Percentiles rank a stretch among this genome's conserved stretches.
Conservation (phyloP, 2,113 vertebrate species). For the Hydrolagus affinis region DNA sequence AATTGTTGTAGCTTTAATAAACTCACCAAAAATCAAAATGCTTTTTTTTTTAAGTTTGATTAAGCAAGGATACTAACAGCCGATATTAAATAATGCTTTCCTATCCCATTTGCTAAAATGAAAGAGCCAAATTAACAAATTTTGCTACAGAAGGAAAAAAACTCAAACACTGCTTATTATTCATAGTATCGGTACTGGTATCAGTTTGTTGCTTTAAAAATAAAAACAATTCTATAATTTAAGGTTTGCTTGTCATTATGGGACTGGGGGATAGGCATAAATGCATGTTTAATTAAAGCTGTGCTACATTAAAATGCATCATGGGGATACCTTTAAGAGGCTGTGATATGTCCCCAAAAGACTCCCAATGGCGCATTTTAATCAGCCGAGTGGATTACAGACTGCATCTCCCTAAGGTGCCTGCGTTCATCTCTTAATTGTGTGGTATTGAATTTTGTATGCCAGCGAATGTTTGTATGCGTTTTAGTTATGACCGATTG, state of each 20-base stretch:
- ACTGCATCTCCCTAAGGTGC: neutral
- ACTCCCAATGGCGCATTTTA: neutral
- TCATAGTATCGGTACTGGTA: conserved; percentile 6
- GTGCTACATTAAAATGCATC: neutral
- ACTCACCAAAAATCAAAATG: neutral
- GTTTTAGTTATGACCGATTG: conserved; percentile 5
- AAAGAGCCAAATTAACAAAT: neutral
- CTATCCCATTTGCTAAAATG: neutral
- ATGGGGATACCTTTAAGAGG: neutral
- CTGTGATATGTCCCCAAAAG: neutral
- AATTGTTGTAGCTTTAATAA: neutral
- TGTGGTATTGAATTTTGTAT: neutral
- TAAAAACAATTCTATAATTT: neutral
- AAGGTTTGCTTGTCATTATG: neutral
- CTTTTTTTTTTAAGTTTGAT: neutral
- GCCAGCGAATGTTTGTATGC: neutral
- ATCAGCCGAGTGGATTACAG: neutral
- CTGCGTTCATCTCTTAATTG: neutral
- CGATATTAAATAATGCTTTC: neutral
- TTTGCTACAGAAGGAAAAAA: neutral
- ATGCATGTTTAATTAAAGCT: neutral
- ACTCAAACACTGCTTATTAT: neutral
- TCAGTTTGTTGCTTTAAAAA: neutral
- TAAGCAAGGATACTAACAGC: neutral
- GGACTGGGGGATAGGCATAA: neutral